phyloP scores from a whole-genome alignment of 2,888 invertebrate genomes.

The Philonicus albiceps region DNA sequence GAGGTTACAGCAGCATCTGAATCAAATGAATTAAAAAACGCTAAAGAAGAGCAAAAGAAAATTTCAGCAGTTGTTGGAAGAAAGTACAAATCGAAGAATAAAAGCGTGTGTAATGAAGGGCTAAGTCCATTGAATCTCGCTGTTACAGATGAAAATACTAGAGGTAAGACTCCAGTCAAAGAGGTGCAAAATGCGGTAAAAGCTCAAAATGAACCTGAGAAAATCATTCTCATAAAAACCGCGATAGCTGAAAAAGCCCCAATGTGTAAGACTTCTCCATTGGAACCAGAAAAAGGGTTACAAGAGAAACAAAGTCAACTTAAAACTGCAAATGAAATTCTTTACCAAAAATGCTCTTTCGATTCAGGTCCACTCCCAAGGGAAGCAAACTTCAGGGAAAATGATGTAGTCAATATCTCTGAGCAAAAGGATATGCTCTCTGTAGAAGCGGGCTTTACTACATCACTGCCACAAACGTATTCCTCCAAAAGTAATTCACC shows the following conservation, averaged over 20 bases:
- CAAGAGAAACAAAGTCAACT: background rate
- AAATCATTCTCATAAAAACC: background rate
- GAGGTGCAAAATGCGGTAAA: background rate
- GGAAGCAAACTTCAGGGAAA: background rate
- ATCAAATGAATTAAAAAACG: background rate
- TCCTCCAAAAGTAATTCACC: conserved; percentile 1
- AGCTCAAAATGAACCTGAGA: background rate
- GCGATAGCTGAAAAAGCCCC: background rate
- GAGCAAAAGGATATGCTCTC: background rate
- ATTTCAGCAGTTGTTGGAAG: background rate
- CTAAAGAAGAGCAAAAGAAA: background rate
- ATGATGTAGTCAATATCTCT: background rate
- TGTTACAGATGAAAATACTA: background rate
- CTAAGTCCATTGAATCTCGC: background rate
- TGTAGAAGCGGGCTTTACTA: background rate
- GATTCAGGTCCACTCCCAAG: background rate
- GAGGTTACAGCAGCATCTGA: background rate
- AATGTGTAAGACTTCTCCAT: background rate
- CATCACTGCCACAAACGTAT: conserved; percentile 42
- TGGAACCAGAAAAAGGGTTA: background rate
- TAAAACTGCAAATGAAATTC: background rate
- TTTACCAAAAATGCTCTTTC: background rate
- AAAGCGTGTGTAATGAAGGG: background rate
- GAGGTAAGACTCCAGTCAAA: background rate
- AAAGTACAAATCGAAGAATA: conserved; percentile 1